Evolutionary conservation across 2,888 invertebrate genomes (phyloP).

Genomic region (Laspeyria flexula): DNA sequence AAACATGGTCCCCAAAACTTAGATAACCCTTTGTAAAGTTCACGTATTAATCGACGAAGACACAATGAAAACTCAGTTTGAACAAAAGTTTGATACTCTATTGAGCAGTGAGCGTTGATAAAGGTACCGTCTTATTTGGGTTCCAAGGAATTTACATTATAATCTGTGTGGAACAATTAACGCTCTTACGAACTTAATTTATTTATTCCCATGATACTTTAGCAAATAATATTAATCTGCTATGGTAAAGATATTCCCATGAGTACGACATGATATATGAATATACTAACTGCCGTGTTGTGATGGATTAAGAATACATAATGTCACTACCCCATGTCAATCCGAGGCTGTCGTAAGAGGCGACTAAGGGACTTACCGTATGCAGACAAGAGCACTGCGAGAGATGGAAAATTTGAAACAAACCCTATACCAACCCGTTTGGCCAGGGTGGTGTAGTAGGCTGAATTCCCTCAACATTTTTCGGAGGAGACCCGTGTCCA

Average conservation of each 20-base stretch:
- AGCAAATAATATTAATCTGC: slow-evolving; percentile 9
- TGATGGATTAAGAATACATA: no score
- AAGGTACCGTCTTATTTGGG: slow-evolving; percentile 45
- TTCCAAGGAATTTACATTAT: slow-evolving; percentile 25
- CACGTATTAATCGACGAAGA: slow-evolving; percentile 75
- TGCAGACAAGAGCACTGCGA: no score
- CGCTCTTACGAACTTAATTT: slow-evolving; percentile 14
- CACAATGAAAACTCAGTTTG: slow-evolving; percentile 71
- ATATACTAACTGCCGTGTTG: no score
- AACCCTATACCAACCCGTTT: no score
- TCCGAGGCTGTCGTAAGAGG: no score
- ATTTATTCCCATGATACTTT: slow-evolving; percentile 12
- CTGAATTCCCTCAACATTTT: no score
- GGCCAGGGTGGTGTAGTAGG: no score
- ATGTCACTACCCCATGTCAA: no score
- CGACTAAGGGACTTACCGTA: no score
- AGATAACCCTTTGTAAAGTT: slow-evolving; percentile 79
- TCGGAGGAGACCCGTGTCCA: no score
- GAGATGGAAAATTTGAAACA: no score
- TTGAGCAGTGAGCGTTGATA: slow-evolving; percentile 52
- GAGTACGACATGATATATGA: no score
- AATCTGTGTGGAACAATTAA: slow-evolving; percentile 33
- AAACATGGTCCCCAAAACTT: slow-evolving; percentile 76
- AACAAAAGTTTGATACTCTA: slow-evolving; percentile 56
- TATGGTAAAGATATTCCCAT: background rate